Evolutionary conservation across 2,888 invertebrate genomes (phyloP), one percentile per base, ranked within the genome.

Genomic region (Meiosimyza platycephala): DNA sequence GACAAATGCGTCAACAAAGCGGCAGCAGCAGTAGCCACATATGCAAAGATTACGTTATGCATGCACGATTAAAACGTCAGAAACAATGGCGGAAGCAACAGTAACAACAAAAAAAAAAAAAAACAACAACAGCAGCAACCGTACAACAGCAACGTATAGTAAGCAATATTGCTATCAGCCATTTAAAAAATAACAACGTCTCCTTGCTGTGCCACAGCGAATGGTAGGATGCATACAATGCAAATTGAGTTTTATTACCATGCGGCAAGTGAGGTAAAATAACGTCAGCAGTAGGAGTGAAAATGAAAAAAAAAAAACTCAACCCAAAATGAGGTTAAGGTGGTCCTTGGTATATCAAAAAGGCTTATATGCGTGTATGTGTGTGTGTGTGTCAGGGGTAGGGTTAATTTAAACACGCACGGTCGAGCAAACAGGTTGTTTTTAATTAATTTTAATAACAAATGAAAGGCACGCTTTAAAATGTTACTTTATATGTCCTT

Each of bases 381-480:
- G 57, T 13, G 18, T 22, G 22, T 22, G 3, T 28, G 22, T 18
- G 55, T 15, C 13, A 60, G 15, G 15, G 40, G 33, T 12, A 33
- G 72, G 74, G 76, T 79, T 81, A 82, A 81, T 79, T 78, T 80
- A 76, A 78, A 75, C 80, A 80, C 79, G 79, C 79, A 78, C 78
- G 69, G 65, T 70, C 76, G 71, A 72, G 55, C 67, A 67, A 67
- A 67, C 67, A 67, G 54, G 67, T 67, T 55, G 67, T 40, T 67
- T 40, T 67, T 67, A 67, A 67, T 67, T 67, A 67, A 67, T 54
- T 67, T 67, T 67, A 67, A 67, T 67, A 40, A 67, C 33, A 54
- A 55, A 67, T 64, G 51, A 40, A 47, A 64, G 12, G 18, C 18
- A 18, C 55, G 55, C 16, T 54, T n/a, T 54, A 54, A 16, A 54